These are phyloP conservation scores for Melinaea marsaeus DNA, from an alignment of 2,888 invertebrate genomes.

Conservation along the genomic window DNA sequence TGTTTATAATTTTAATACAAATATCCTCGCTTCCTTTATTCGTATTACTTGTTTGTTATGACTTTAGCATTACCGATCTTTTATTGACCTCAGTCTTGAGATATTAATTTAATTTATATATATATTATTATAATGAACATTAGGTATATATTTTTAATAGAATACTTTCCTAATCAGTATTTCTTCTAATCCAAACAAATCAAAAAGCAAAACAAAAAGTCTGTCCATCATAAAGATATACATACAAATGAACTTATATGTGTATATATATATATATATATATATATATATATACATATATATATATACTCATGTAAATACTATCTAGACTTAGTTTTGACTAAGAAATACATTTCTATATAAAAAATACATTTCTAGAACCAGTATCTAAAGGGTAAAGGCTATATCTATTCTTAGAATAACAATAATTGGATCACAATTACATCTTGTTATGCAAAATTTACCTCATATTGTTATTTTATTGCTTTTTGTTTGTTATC, in stretches of 20 bases:
- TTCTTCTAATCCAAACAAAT: too few relatives aligned
- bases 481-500: not conserved
- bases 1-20: constrained; percentile 16
- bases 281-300: too few relatives aligned
- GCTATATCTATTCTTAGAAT: not conserved
- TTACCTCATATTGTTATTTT: not conserved
- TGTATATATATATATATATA: too few relatives aligned
- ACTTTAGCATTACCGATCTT: not conserved
- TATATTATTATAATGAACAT: too few relatives aligned
- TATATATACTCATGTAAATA: too few relatives aligned
- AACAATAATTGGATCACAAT: not conserved
- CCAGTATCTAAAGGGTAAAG: not conserved
- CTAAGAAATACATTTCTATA: not conserved
- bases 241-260: too few relatives aligned
- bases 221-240: too few relatives aligned
- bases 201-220: too few relatives aligned
- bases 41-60: not conserved
- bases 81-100: not conserved
- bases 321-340: too few relatives aligned
- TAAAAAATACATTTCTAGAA: not conserved
- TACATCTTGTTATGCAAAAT: constrained; percentile 2
- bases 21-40: not conserved
- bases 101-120: too few relatives aligned
- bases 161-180: too few relatives aligned
- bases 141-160: too few relatives aligned